Evolutionary conservation across 2,797 vertebrate genomes (phyloP), one percentile per base, ranked within the genome.

Genomic region (Muscicapa striata): DNA sequence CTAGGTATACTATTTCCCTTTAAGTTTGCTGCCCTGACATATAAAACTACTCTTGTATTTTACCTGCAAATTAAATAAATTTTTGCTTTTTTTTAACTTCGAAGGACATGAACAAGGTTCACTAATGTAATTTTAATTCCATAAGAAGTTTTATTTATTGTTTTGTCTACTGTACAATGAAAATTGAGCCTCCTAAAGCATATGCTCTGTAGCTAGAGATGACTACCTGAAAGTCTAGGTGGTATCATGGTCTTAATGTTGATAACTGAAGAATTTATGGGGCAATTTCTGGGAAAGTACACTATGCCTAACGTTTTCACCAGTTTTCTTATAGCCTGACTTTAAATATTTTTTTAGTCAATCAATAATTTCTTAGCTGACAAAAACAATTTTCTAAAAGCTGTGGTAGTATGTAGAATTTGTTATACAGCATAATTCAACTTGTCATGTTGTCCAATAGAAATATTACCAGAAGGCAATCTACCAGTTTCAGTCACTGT

Each of bases 281-380:
- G 59, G 15, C 0, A 2, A 87, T 94, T 95, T 94, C 76, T 95
- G 36, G 49, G 61, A 38, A 96, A 84, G 45, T 66, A 91, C 41
- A n/a, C 82, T 55, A 54, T 45, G 84, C 52, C 72, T 90, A 95
- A 94, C 72, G 74, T 92, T 96, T 94, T 91, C 82, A 88, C 79
- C 73, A 82, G 69, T 84, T 89, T 82, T 90, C 79, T 84, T 23
- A 51, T 62, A 74, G 72, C 27, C 72, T 95, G 75, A 91, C 62
- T 96, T 97, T 97, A 95, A 96, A 94, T 95, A 94, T 45, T 77
- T 95, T 89, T 96, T 95, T 93, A 87, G 62, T 91, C 89, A 95
- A 81, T 97, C 81, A 95, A 87, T 96, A 95, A 95, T 97, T 97
- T 96, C 93, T 93, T 84, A 96, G 83, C 89, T 97, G 92, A 96